Percentiles rank a stretch among this genome's conserved stretches.
These are phyloP conservation scores for Platygyra sinensis DNA, from an alignment of 64 coral and sea anemone genomes.

Conservation along the genomic window DNA sequence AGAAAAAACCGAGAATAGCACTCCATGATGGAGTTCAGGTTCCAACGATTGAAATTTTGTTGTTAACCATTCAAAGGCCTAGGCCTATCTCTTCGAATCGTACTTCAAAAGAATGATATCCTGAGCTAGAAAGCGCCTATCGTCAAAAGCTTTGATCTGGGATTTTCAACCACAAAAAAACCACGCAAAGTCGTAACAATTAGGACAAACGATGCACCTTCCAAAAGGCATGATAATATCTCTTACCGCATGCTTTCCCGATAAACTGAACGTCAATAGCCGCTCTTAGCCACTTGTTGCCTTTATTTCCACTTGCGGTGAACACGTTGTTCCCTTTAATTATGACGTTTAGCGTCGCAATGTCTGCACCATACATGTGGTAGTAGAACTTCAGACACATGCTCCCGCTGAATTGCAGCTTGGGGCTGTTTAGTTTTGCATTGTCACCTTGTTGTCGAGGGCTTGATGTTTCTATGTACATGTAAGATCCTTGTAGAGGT, in stretches of 20 bases:
- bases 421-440: neutral
- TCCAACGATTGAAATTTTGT: too few relatives aligned
- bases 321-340: neutral
- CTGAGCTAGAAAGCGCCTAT: too few relatives aligned
- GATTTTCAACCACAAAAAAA: too few relatives aligned
- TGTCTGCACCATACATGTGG: constrained; percentile 39
- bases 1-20: too few relatives aligned
- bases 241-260: neutral
- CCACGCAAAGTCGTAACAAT: too few relatives aligned
- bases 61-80: too few relatives aligned
- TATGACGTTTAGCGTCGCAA: neutral
- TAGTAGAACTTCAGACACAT: constrained; percentile 31
- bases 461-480: constrained; percentile 34
- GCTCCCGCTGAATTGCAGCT: neutral
- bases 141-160: too few relatives aligned
- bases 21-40: too few relatives aligned
- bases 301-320: constrained; percentile 4
- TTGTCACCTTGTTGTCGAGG: neutral
- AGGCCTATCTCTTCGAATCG: too few relatives aligned
- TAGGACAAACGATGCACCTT: too few relatives aligned
- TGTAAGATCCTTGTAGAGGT: neutral
- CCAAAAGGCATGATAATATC: too few relatives aligned
- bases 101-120: too few relatives aligned
- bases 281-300: neutral
- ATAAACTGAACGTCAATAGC: neutral